These are phyloP conservation scores for Scolopax rusticola DNA, from an alignment of 2,797 vertebrate species.

Conservation along the genomic window DNA sequence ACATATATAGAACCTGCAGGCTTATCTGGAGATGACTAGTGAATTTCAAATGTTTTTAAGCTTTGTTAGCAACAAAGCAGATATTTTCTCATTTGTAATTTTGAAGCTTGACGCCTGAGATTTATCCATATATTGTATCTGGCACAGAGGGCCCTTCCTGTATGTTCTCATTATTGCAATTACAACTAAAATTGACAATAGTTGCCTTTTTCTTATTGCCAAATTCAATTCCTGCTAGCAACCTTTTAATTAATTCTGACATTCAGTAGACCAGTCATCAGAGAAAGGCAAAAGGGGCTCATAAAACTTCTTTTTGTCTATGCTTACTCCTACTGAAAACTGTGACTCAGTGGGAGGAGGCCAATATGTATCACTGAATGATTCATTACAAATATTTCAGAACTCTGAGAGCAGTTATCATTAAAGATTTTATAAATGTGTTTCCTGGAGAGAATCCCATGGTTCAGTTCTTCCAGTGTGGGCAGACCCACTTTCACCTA, in stretches of 20 bases:
- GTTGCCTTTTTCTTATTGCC: not conserved
- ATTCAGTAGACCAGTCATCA: not conserved
- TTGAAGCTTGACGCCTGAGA: not conserved
- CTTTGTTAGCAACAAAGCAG: not conserved
- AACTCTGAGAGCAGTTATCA: not conserved
- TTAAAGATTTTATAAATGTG: not conserved
- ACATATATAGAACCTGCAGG: not conserved
- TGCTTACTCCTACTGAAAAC: conserved; percentile 54
- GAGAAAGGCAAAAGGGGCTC: not conserved
- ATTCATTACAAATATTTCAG: conserved; percentile 52
- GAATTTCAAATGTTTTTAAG: not conserved
- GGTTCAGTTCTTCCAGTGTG: not conserved
- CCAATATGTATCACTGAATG: conserved; percentile 32
- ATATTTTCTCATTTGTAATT: not conserved
- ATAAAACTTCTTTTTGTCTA: conserved; percentile 20
- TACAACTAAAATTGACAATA: not conserved
- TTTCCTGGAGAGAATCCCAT: not conserved
- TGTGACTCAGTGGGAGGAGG: conserved; percentile 52
- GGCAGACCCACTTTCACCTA: not conserved
- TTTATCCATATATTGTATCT: not conserved
- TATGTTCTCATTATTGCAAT: not conserved
- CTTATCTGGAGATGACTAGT: not conserved
- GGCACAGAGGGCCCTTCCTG: not conserved
- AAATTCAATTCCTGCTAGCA: not conserved
- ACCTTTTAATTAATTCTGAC: conserved; percentile 27